Conservation (phyloP, 2,113 vertebrate genomes). For the Melanotaenia duboulayi region DNA sequence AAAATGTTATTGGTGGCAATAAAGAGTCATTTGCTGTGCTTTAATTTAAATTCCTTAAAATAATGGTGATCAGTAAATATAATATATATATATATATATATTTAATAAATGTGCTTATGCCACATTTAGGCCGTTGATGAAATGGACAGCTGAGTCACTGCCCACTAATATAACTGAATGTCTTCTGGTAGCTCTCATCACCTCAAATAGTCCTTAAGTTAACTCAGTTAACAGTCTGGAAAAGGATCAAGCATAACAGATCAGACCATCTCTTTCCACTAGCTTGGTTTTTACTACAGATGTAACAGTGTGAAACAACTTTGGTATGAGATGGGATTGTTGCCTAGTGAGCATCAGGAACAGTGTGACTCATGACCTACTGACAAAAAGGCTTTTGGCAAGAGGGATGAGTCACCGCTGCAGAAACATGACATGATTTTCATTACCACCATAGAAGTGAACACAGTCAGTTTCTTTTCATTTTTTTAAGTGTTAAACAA, state of each 20-base stretch:
- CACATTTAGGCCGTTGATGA: slow-evolving; percentile 30
- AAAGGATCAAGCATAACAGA: neutral
- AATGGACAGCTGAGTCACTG: slow-evolving; percentile 28
- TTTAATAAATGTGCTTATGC: neutral
- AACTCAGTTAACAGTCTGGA: neutral
- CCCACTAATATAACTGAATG: slow-evolving; percentile 26
- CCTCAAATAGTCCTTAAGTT: neutral
- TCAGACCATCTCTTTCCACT: neutral
- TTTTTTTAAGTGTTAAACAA: slow-evolving; percentile 13
- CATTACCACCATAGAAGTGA: neutral
- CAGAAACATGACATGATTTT: slow-evolving; percentile 14
- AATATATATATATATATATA: neutral
- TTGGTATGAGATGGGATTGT: slow-evolving; percentile 21
- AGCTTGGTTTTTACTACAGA: slow-evolving; percentile 17
- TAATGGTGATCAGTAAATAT: neutral
- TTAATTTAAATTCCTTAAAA: neutral
- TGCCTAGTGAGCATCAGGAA: neutral
- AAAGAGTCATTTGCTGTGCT: neutral
- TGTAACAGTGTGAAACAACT: slow-evolving; percentile 11
- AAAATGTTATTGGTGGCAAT: neutral
- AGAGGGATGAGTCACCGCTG: slow-evolving; percentile 29
- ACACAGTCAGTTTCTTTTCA: neutral
- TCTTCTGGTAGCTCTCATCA: neutral
- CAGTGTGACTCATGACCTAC: slow-evolving; percentile 36
- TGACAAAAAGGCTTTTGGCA: slow-evolving; percentile 14